Evolutionary conservation across 1,140 invertebrate genomes (phyloP).

Genomic region (Colletes gigas): DNA sequence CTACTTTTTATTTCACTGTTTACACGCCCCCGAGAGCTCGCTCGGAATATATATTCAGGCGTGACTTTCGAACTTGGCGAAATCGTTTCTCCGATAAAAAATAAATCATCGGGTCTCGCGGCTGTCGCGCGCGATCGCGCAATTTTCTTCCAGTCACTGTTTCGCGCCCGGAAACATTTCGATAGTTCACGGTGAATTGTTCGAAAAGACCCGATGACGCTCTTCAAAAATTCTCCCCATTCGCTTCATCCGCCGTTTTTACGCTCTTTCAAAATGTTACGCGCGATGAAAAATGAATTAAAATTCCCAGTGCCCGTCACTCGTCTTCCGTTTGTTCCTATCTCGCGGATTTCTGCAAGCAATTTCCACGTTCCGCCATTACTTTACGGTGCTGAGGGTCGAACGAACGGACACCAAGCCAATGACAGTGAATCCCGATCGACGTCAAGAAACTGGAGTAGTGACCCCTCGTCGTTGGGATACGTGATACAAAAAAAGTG

Average conservation of each 20-base stretch:
- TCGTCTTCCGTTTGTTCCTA: background rate
- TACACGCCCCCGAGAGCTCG: background rate
- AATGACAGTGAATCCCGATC: constrained; percentile 22
- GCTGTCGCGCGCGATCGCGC: constrained; percentile 4
- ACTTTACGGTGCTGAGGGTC: background rate
- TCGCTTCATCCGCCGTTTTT: background rate
- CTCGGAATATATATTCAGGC: no score
- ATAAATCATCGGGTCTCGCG: constrained; percentile 4
- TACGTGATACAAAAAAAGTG: background rate
- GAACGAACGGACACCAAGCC: background rate
- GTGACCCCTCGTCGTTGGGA: background rate
- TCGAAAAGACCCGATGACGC: background rate
- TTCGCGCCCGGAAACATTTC: background rate
- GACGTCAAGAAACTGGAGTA: background rate
- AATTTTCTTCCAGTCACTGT: constrained; percentile 21
- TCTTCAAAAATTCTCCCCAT: background rate
- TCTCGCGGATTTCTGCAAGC: background rate
- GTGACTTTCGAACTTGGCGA: background rate
- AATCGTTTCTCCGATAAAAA: constrained; percentile 11
- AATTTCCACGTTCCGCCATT: background rate
- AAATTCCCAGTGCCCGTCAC: background rate
- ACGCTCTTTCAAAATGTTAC: background rate
- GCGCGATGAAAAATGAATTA: background rate
- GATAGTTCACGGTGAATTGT: background rate
- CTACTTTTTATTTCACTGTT: background rate